phyloP scores from a whole-genome alignment of 2,888 invertebrate species.

The Mimas tiliae region DNA sequence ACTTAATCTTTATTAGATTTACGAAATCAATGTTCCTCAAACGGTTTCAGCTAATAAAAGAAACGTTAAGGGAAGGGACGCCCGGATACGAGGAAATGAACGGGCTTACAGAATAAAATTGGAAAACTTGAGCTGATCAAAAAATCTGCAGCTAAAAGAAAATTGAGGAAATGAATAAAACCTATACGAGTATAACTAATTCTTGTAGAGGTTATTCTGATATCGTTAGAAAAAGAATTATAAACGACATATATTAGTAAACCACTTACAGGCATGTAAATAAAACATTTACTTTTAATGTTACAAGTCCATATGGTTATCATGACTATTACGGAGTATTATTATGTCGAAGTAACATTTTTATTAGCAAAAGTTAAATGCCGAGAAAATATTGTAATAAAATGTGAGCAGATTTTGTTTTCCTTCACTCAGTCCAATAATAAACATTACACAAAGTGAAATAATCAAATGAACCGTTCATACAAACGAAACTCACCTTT shows the following conservation, averaged over 20 bases:
- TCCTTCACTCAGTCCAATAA: neutral
- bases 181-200: constrained; percentile 38
- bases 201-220: neutral
- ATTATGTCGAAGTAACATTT: no score
- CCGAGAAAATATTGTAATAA: neutral
- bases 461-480: constrained; percentile 42
- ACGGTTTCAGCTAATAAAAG: constrained; percentile 82
- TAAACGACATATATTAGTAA: no score
- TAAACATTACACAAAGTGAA: constrained; percentile 2
- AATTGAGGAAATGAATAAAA: constrained; percentile 70
- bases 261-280: no score
- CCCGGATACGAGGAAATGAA: constrained; percentile 79
- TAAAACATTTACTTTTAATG: no score
- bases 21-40: constrained; percentile 80
- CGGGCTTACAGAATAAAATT: constrained; percentile 82
- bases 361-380: no score
- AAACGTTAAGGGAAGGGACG: constrained; percentile 74
- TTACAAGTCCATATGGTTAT: neutral
- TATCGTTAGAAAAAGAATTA: no score
- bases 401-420: neutral
- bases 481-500: constrained; percentile 70
- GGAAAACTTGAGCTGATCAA: constrained; percentile 80
- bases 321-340: neutral
- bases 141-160: constrained; percentile 70
- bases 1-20: constrained; percentile 74